Percentiles rank a stretch among this genome's conserved stretches.
Conservation (phyloP, 2,888 invertebrate genomes). For the Odontothrips loti region DNA sequence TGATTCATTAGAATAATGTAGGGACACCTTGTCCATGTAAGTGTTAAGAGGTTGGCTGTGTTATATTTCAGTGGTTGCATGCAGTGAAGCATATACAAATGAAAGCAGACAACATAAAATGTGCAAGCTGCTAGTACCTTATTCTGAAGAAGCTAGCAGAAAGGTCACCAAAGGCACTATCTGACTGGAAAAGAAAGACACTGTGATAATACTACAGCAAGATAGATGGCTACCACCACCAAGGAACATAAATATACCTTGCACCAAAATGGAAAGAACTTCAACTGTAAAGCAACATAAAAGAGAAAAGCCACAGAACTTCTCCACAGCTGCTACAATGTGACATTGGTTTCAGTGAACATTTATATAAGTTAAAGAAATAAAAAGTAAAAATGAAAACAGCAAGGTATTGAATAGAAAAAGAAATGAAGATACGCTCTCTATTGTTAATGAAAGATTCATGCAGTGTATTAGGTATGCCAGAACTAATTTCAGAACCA, state of each 20-base stretch:
- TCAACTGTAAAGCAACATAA: slow-evolving; percentile 16
- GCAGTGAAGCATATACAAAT: too few relatives aligned
- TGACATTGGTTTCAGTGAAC: slow-evolving; percentile 21
- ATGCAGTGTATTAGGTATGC: too few relatives aligned
- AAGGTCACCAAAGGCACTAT: slow-evolving; percentile 20
- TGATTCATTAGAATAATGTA: too few relatives aligned
- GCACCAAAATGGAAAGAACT: not conserved
- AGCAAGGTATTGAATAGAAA: too few relatives aligned
- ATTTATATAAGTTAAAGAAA: too few relatives aligned
- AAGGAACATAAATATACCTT: not conserved
- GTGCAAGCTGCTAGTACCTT: slow-evolving; percentile 22
- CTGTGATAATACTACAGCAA: not conserved
- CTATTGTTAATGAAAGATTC: too few relatives aligned
- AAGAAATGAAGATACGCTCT: too few relatives aligned
- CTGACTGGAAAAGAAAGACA: slow-evolving; percentile 20
- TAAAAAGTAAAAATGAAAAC: too few relatives aligned
- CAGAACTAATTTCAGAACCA: too few relatives aligned
- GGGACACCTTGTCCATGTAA: too few relatives aligned
- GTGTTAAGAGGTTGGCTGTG: not conserved
- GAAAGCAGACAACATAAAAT: not conserved
- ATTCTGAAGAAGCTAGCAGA: slow-evolving; percentile 28
- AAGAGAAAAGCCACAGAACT: slow-evolving; percentile 26
- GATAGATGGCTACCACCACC: not conserved
- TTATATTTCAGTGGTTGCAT: not conserved
- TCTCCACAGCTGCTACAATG: not conserved